These are phyloP conservation scores for Crotalus helleri DNA, from an alignment of 2,113 vertebrate species.

Conservation along the genomic window DNA sequence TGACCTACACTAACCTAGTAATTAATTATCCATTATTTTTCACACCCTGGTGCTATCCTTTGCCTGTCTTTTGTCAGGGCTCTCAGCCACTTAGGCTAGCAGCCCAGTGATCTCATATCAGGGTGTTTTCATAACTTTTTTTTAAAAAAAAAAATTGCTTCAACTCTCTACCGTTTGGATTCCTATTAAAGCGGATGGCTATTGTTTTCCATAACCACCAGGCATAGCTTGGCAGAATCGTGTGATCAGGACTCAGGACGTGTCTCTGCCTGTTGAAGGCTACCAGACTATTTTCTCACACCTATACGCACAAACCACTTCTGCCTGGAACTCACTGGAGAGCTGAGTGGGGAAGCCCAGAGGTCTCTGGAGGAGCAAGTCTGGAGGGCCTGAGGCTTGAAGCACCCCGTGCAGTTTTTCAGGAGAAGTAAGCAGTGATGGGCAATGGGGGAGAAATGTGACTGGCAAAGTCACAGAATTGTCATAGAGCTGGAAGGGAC, in stretches of 20 bases:
- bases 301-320: not conserved
- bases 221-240: not conserved
- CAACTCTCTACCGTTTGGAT: not conserved
- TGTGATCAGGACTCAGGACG: not conserved
- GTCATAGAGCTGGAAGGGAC: too few relatives aligned
- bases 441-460: too few relatives aligned
- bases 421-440: too few relatives aligned
- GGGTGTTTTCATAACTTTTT: not conserved
- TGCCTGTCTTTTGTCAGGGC: not conserved
- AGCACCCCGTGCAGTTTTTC: too few relatives aligned
- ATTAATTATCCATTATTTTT: not conserved
- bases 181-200: not conserved
- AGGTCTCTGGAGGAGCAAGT: not conserved
- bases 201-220: too few relatives aligned
- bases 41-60: too few relatives aligned
- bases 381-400: not conserved
- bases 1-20: not conserved
- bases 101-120: not conserved
- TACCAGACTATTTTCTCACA: not conserved
- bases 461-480: too few relatives aligned
- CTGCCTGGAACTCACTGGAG: not conserved
- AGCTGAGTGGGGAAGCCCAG: not conserved
- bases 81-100: not conserved
- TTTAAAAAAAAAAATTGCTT: not conserved
- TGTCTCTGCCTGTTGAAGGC: not conserved